Conservation (phyloP, 1,140 invertebrate genomes). For the Listronotus bonariensis region DNA sequence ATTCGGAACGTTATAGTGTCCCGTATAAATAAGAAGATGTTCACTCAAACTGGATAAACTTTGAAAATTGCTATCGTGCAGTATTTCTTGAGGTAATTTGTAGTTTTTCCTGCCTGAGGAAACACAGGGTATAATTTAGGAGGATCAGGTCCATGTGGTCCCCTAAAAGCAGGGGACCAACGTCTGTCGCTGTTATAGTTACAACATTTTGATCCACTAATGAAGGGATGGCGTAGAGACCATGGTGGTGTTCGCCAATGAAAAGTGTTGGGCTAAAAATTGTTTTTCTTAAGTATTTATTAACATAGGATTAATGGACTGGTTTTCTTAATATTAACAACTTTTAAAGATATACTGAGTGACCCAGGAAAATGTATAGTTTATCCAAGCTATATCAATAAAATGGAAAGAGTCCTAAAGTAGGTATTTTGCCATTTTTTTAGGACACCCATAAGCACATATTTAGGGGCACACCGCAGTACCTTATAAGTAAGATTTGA, state of each 20-base stretch:
- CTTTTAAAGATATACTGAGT: too few species aligned
- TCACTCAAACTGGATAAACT: slow-evolving; percentile 45
- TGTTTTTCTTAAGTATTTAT: not conserved
- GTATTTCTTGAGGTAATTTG: slow-evolving; percentile 39
- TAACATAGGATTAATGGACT: too few species aligned
- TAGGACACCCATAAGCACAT: too few species aligned
- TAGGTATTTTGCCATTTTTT: too few species aligned
- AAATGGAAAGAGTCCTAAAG: too few species aligned
- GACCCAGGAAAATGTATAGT: too few species aligned
- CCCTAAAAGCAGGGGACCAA: slow-evolving; percentile 70
- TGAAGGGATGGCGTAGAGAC: slow-evolving; percentile 89
- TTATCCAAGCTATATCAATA: too few species aligned
- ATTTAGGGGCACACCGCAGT: too few species aligned
- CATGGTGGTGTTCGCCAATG: slow-evolving; percentile 86
- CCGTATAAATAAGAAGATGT: slow-evolving; percentile 59
- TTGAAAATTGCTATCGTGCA: slow-evolving; percentile 51
- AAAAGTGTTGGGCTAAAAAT: slow-evolving; percentile 85
- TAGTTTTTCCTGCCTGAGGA: slow-evolving; percentile 54
- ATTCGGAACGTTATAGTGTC: slow-evolving; percentile 83
- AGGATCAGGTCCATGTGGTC: slow-evolving; percentile 59
- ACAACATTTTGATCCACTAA: slow-evolving; percentile 84
- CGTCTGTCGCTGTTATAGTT: slow-evolving; percentile 68
- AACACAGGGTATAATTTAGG: slow-evolving; percentile 52
- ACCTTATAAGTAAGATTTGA: too few species aligned
- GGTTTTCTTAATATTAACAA: too few species aligned